Evolutionary conservation across 2,888 invertebrate species (phyloP).

Genomic region (Actias luna): DNA sequence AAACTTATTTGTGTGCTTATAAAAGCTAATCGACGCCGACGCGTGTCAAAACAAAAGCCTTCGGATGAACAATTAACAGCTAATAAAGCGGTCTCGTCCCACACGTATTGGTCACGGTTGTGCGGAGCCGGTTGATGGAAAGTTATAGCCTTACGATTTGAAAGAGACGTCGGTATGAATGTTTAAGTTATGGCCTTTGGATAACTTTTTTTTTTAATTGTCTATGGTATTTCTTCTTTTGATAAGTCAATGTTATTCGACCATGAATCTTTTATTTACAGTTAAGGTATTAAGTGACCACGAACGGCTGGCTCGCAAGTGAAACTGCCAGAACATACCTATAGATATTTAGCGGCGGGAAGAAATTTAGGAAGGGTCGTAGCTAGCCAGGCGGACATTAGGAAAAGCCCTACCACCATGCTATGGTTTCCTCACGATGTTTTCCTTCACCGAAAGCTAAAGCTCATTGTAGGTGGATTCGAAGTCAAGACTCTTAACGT

Average conservation of each 20-base stretch:
- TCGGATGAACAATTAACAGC: slow-evolving; percentile 29
- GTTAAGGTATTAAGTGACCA: too few species aligned
- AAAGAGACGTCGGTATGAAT: neutral
- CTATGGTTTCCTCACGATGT: too few species aligned
- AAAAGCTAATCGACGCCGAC: slow-evolving; percentile 17
- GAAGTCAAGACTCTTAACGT: too few species aligned
- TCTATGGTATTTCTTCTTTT: neutral
- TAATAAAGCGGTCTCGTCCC: slow-evolving; percentile 30
- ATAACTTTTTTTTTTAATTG: neutral
- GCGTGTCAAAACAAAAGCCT: slow-evolving; percentile 24
- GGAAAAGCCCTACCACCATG: too few species aligned
- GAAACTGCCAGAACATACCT: too few species aligned
- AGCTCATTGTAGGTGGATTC: too few species aligned
- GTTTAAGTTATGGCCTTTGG: neutral
- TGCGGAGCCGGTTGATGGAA: slow-evolving; percentile 5
- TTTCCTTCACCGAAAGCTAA: too few species aligned
- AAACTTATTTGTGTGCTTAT: neutral
- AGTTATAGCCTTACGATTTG: slow-evolving; percentile 1
- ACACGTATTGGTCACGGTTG: slow-evolving; percentile 22
- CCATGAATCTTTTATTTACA: too few species aligned
- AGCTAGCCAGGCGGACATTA: too few species aligned
- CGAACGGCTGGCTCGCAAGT: too few species aligned
- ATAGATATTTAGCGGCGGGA: too few species aligned
- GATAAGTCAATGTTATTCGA: neutral
- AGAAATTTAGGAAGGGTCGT: too few species aligned